Percentiles rank a stretch among this genome's conserved stretches.
Evolutionary conservation across 2,113 vertebrate genomes (phyloP).

Genomic region (Nothocercus nigrocapillus): DNA sequence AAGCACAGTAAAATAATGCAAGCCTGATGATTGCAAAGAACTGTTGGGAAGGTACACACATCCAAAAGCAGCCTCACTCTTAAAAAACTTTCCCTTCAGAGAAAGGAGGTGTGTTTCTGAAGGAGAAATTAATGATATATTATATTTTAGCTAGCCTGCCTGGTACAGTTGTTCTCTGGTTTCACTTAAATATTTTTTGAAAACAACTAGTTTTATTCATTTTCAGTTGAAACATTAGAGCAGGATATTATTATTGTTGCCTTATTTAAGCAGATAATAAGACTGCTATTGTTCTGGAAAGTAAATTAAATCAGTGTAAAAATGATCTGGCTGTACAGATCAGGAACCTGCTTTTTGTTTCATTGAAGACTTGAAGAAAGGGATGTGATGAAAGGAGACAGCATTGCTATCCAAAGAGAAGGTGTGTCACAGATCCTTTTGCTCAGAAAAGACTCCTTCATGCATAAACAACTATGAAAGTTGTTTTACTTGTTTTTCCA

Average conservation of each 20-base stretch:
- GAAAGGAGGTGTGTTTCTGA: background rate
- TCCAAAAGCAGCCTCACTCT: background rate
- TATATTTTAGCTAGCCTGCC: slow-evolving; percentile 26
- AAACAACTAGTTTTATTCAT: slow-evolving; percentile 24
- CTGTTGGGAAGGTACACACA: background rate
- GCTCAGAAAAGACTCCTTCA: background rate
- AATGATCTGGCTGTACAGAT: background rate
- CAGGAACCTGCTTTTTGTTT: background rate
- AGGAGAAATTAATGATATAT: background rate
- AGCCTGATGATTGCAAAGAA: background rate
- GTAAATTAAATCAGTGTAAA: slow-evolving; percentile 33
- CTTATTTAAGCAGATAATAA: slow-evolving; percentile 45
- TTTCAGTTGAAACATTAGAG: slow-evolving; percentile 27
- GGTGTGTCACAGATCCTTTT: background rate
- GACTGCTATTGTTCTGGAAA: slow-evolving; percentile 16
- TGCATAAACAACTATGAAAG: background rate
- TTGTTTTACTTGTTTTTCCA: background rate
- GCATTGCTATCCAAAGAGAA: background rate
- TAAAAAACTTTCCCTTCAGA: background rate
- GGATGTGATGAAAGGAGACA: background rate
- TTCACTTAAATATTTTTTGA: slow-evolving; percentile 42
- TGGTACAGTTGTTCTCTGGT: background rate
- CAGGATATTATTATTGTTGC: background rate
- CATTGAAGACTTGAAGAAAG: background rate
- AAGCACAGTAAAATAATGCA: background rate